Evolutionary conservation across 1,140 invertebrate species (phyloP).

Genomic region (Lordiphosa collinella): DNA sequence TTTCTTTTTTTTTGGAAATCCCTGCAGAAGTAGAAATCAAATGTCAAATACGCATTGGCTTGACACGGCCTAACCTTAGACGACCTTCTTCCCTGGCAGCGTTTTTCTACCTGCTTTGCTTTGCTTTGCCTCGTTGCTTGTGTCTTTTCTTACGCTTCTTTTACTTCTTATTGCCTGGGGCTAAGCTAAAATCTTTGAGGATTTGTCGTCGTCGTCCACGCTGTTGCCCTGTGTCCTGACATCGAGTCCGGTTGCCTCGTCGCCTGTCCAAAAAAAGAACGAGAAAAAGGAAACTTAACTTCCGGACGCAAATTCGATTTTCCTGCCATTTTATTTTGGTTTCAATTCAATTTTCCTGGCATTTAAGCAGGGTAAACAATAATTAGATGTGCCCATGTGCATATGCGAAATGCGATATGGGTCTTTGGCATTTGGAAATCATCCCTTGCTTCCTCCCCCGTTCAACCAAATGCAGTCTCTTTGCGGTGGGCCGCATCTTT

Average conservation of each 20-base stretch:
- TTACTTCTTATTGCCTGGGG: slow-evolving; percentile 55
- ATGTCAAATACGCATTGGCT: slow-evolving; percentile 72
- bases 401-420: slow-evolving; percentile 20
- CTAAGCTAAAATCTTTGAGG: slow-evolving; percentile 65
- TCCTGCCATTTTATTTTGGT: slow-evolving; percentile 62
- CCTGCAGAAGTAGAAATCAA: slow-evolving; percentile 40
- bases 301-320: slow-evolving; percentile 71
- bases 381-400: slow-evolving; percentile 59
- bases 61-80: slow-evolving; percentile 56
- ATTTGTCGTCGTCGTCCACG: slow-evolving; percentile 35
- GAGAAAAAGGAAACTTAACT: slow-evolving; percentile 34
- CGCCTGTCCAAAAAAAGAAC: slow-evolving; percentile 15
- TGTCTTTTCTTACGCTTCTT: slow-evolving; percentile 55
- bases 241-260: slow-evolving; percentile 18
- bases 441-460: neutral
- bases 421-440: neutral
- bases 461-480: slow-evolving; percentile 23
- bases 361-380: slow-evolving; percentile 72
- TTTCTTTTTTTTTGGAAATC: slow-evolving; percentile 5
- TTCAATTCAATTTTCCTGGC: slow-evolving; percentile 73
- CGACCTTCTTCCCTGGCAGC: slow-evolving; percentile 16
- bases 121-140: slow-evolving; percentile 24
- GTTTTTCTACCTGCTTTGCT: slow-evolving; percentile 27
- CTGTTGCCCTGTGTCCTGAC: slow-evolving; percentile 25
- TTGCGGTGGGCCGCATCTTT: slow-evolving; percentile 45